Percentiles rank a stretch among this genome's conserved stretches.
Evolutionary conservation across 2,797 vertebrate species (phyloP).

Genomic region (Chaunax sp.): DNA sequence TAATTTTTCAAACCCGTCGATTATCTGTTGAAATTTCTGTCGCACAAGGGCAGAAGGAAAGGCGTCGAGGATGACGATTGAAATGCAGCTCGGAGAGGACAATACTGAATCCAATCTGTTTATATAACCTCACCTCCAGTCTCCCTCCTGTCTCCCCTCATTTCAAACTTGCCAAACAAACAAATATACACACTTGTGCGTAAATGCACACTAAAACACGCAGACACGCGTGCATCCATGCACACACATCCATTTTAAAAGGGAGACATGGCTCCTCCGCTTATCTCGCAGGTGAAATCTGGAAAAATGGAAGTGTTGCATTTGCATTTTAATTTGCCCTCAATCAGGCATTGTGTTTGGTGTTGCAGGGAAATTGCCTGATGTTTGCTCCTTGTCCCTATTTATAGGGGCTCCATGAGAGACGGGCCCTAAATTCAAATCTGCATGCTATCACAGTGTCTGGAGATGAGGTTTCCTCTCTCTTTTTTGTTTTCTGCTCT

Average conservation of each 20-base stretch:
- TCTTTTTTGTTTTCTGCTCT: constrained; percentile 5
- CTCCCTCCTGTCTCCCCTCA: constrained; percentile 62
- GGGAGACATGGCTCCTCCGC: constrained; percentile 58
- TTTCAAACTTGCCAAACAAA: constrained; percentile 71
- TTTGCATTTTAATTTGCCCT: constrained; percentile 87
- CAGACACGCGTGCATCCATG: constrained; percentile 5
- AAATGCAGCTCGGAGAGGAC: constrained; percentile 67
- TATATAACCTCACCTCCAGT: constrained; percentile 69
- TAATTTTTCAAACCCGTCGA: no score
- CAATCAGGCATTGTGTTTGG: constrained; percentile 78
- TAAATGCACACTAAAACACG: constrained; percentile 24
- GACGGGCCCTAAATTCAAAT: constrained; percentile 72
- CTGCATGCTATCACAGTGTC: constrained; percentile 57
- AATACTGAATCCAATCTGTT: constrained; percentile 76
- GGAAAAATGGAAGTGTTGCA: constrained; percentile 74
- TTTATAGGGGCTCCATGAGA: constrained; percentile 57
- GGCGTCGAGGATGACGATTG: constrained; percentile 49
- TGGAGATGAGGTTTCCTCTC: constrained; percentile 59
- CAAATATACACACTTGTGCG: constrained; percentile 54
- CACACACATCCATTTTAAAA: constrained; percentile 47
- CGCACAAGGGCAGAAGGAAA: constrained; percentile 45
- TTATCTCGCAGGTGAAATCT: constrained; percentile 76
- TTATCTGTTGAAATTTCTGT: constrained; percentile 12
- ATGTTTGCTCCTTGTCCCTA: constrained; percentile 68
- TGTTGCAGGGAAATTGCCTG: constrained; percentile 71